These are phyloP conservation scores for Notechis scutatus DNA, from an alignment of 2,113 vertebrate species.

Conservation along the genomic window DNA sequence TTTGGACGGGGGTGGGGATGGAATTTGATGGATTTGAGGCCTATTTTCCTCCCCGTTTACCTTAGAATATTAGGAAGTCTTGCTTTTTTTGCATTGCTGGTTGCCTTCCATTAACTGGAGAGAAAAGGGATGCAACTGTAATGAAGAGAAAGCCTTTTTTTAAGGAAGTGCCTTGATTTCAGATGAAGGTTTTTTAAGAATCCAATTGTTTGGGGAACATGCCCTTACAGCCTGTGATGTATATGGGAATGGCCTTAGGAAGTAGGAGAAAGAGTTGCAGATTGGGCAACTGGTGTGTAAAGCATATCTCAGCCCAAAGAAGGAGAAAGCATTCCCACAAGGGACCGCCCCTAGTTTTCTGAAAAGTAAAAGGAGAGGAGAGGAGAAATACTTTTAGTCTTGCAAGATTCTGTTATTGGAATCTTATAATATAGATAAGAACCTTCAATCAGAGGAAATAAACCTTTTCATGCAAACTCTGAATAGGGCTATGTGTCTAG, in stretches of 20 bases:
- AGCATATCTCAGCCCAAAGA: background rate
- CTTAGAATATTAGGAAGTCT: background rate
- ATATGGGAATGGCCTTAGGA: background rate
- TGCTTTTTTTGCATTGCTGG: background rate
- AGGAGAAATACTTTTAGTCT: background rate
- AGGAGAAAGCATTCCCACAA: background rate
- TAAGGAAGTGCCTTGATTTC: background rate
- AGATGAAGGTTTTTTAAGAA: background rate
- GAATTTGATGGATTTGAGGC: background rate
- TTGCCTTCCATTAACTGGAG: background rate
- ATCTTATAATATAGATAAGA: background rate
- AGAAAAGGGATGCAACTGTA: background rate
- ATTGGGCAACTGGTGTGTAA: background rate
- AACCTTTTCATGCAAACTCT: background rate
- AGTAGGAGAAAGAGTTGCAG: background rate
- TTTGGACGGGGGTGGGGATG: background rate
- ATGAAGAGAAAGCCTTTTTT: background rate
- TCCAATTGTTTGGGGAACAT: background rate
- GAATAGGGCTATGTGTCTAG: background rate
- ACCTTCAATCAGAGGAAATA: background rate
- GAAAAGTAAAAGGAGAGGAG: background rate
- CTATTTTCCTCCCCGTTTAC: background rate
- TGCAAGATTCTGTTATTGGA: background rate
- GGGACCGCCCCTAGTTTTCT: background rate
- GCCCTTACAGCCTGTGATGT: background rate